phyloP scores from a whole-genome alignment of 1,140 invertebrate species.

The Procambarus virginalis region DNA sequence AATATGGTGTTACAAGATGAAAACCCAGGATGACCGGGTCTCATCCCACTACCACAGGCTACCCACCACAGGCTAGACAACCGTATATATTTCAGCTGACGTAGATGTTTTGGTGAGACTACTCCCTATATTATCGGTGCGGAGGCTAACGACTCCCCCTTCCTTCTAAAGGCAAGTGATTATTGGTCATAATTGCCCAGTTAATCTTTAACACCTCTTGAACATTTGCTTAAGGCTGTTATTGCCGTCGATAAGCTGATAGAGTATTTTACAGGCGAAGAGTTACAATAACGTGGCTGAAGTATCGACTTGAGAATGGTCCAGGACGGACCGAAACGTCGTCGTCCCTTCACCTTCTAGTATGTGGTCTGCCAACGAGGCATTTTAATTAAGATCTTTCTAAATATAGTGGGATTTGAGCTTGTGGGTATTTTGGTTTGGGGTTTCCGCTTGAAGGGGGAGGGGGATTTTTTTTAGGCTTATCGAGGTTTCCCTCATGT shows the following conservation, averaged over 20 bases:
- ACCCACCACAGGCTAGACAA: background rate
- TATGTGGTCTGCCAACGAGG: too few species aligned
- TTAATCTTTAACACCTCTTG: background rate
- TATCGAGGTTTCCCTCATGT: too few species aligned
- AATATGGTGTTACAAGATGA: background rate
- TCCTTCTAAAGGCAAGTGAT: constrained; percentile 1
- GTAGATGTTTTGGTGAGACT: background rate
- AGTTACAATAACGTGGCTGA: too few species aligned
- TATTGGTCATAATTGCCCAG: background rate
- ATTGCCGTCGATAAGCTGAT: background rate
- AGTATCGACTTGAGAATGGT: too few species aligned
- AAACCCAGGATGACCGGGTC: background rate
- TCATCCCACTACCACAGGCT: background rate
- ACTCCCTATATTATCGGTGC: background rate
- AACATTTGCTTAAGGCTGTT: background rate
- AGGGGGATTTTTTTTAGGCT: too few species aligned
- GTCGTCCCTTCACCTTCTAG: too few species aligned
- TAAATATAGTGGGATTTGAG: too few species aligned
- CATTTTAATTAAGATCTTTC: too few species aligned
- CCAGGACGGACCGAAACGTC: too few species aligned
- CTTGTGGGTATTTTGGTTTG: too few species aligned
- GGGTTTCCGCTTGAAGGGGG: too few species aligned
- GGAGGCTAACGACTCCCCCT: background rate
- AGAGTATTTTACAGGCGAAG: too few species aligned
- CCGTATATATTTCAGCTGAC: background rate